Base-by-base conservation (phyloP, 2,113 vertebrate genomes). In the Lasiurus cinereus region DNA sequence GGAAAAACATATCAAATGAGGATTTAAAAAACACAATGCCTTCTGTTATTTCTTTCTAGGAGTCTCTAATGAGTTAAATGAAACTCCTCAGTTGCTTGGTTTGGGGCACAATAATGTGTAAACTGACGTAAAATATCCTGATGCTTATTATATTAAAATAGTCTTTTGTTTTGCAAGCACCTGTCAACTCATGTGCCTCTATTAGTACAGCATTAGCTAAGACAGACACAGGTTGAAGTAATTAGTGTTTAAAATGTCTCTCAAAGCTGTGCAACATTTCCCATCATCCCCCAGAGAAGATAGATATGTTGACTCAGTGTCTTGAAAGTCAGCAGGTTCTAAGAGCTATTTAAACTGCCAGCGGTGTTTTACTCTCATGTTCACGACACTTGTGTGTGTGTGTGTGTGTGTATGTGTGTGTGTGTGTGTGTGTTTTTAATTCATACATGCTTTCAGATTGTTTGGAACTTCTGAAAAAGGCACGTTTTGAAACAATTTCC, bases 161-260 rank as follows among this genome's bases (percentile, higher is more conserved):
- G 27, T 84, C 69, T 87, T 87, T 80, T 91, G 86, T 91, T 96
- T 97, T 95, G 13, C 22, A 90, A 90, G 74, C 59, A 70, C 9
- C 54, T 94, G 76, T 95, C 93, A 94, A 82, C 48, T 94, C 54
- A 78, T 62, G 90, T 94, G 52, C 79, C 29, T 92, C 39, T 74
- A 8, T 90, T 91, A 91, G 70, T 89, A 69, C 15, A 62, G 43
- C 12, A 19, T 67, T 73, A 62, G 73, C 12, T 24, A 19, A 90
- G 67, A 92, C 50, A 59, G 96, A 76, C 66, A 84, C 52, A 52
- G 14, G 48, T 46, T 94, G 59, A 93, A 87, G 39, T 88, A 93
- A 92, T 96, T 87, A 93, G 46, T 87, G 48, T 82, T 97, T 87
- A 59, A 92, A 88, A 29, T 90, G 14, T 93, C 59, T 95, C 83